A percentile compares a stretch with the other conserved stretches of the same genome.
Evolutionary conservation across 2,888 invertebrate genomes (phyloP).

Genomic region (Cotesia congregata): DNA sequence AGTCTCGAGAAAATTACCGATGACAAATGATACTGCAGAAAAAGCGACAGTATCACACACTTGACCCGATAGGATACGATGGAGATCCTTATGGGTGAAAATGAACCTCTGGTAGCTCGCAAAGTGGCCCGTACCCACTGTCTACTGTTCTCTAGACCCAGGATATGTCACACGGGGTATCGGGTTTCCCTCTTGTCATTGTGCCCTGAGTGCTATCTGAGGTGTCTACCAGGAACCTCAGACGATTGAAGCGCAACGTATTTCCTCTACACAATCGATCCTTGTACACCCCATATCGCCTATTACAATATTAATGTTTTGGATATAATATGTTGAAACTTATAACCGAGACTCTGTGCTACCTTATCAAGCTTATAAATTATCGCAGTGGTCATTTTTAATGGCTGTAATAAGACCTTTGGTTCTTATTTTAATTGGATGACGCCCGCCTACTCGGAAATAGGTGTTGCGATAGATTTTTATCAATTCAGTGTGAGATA

Average conservation of each 20-base stretch:
- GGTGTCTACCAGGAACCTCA: constrained; percentile 29
- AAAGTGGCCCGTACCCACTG: not conserved
- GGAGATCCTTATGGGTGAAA: not conserved
- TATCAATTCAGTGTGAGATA: too few relatives aligned
- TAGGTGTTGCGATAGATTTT: too few relatives aligned
- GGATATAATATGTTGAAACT: too few relatives aligned
- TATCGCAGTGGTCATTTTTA: too few relatives aligned
- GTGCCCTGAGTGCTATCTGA: not conserved
- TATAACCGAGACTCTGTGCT: too few relatives aligned
- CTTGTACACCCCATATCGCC: not conserved
- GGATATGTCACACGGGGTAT: constrained; percentile 54
- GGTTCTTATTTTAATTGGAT: too few relatives aligned
- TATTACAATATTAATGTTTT: too few relatives aligned
- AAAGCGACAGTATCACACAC: constrained; percentile 26
- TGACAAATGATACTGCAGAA: constrained; percentile 10
- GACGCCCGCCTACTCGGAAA: too few relatives aligned
- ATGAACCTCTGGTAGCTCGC: constrained; percentile 4
- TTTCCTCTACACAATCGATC: not conserved
- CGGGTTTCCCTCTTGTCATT: constrained; percentile 48
- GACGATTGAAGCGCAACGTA: constrained; percentile 35
- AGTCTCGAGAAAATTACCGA: not conserved
- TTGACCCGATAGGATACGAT: constrained; percentile 21
- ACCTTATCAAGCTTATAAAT: too few relatives aligned
- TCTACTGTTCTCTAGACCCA: constrained; percentile 43
- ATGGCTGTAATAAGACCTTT: too few relatives aligned